Conservation (phyloP, 2,113 vertebrate genomes). For the Abramis brama region DNA sequence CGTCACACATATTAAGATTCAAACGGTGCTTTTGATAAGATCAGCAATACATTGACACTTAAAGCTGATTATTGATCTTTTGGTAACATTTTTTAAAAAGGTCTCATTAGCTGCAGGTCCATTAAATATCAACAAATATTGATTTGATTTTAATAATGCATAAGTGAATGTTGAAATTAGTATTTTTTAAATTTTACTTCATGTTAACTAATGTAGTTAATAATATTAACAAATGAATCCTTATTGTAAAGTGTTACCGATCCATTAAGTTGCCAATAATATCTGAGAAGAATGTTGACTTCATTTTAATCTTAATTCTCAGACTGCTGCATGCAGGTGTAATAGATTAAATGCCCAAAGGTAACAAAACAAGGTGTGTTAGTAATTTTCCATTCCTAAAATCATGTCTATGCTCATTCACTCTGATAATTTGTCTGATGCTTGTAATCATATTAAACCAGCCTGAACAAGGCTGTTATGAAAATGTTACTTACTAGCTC, state of each 20-base stretch:
- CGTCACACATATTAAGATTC: constrained; percentile 16
- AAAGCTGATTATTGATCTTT: not conserved
- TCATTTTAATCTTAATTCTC: not conserved
- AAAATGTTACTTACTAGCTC: not conserved
- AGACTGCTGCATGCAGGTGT: not conserved
- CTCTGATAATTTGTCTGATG: not conserved
- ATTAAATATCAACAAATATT: too few species aligned
- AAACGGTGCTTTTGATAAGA: constrained; percentile 43
- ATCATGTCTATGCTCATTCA: not conserved
- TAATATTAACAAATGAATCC: too few species aligned
- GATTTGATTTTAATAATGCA: too few species aligned
- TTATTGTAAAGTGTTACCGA: too few species aligned
- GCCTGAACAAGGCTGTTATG: too few species aligned
- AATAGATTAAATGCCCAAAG: not conserved
- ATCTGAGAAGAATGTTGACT: not conserved
- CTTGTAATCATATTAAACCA: not conserved
- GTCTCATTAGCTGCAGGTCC: too few species aligned
- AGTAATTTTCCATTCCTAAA: not conserved
- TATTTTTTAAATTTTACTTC: too few species aligned
- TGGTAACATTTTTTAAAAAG: too few species aligned
- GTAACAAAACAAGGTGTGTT: not conserved
- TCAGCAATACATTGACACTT: not conserved
- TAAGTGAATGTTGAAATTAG: too few species aligned
- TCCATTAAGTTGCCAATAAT: not conserved
- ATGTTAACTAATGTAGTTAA: too few species aligned